A percentile compares a stretch with the other conserved stretches of the same genome.
Evolutionary conservation across 2,888 invertebrate species (phyloP).

Genomic region (Hypolimnas misippus): DNA sequence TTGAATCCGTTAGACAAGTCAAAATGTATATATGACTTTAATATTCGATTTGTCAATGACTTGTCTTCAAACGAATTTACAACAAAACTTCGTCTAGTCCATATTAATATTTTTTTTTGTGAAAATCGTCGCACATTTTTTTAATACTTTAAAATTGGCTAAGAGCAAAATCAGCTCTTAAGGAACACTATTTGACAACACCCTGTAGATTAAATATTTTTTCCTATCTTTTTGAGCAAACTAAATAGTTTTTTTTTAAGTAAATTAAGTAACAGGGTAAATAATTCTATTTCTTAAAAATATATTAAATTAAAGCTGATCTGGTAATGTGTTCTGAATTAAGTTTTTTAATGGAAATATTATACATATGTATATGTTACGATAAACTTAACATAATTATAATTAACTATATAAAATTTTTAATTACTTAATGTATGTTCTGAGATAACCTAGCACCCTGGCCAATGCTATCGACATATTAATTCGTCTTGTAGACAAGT

Average conservation of each 20-base stretch:
- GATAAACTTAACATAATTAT: background rate
- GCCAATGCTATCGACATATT: too few species aligned
- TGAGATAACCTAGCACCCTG: background rate
- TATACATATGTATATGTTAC: background rate
- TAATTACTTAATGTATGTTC: background rate
- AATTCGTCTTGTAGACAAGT: too few species aligned
- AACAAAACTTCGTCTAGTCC: too few species aligned
- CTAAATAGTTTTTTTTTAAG: slow-evolving; percentile 28
- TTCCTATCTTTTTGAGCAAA: slow-evolving; percentile 59
- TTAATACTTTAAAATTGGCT: slow-evolving; percentile 44
- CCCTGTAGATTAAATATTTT: slow-evolving; percentile 54
- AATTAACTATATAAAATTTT: background rate
- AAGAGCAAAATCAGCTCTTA: slow-evolving; percentile 36
- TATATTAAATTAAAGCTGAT: slow-evolving; percentile 60
- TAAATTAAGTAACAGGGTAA: slow-evolving; percentile 24
- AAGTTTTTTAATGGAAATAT: slow-evolving; percentile 15
- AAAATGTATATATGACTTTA: too few species aligned
- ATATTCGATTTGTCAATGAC: too few species aligned
- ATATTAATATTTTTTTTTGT: slow-evolving; percentile 7
- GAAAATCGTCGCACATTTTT: slow-evolving; percentile 23
- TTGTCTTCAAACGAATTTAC: too few species aligned
- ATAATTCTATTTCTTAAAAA: slow-evolving; percentile 27
- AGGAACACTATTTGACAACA: slow-evolving; percentile 50
- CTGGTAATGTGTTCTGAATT: slow-evolving; percentile 59
- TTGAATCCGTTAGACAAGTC: too few species aligned